phyloP scores from a whole-genome alignment of 2,888 invertebrate species.

The Hirtodrosophila cameraria region DNA sequence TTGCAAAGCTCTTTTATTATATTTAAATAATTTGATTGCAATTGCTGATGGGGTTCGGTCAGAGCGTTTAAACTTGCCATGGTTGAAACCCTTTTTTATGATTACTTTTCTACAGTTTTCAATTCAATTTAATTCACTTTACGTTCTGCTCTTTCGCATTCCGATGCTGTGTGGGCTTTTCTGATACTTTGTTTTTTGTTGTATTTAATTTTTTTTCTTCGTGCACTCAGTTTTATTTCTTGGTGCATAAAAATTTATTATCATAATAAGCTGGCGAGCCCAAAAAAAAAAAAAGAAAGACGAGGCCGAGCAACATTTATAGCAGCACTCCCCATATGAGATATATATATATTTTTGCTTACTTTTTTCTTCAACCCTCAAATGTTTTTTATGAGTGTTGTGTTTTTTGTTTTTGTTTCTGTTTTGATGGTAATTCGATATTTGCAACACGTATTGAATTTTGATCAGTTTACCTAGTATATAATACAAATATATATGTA shows the following conservation, averaged over 20 bases:
- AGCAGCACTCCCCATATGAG: constrained; percentile 26
- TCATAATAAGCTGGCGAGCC: constrained; percentile 71
- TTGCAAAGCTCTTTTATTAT: constrained; percentile 72
- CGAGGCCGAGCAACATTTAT: constrained; percentile 40
- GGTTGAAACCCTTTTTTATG: constrained; percentile 41
- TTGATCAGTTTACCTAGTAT: constrained; percentile 72
- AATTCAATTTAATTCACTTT: constrained; percentile 78
- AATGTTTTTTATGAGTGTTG: constrained; percentile 69
- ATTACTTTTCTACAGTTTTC: constrained; percentile 70
- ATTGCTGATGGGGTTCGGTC: constrained; percentile 54
- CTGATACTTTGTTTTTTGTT: constrained; percentile 67
- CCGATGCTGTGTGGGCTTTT: constrained; percentile 37
- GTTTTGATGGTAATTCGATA: constrained; percentile 80
- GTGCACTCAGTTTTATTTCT: constrained; percentile 68
- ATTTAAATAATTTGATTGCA: constrained; percentile 78
- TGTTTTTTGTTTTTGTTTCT: constrained; percentile 58
- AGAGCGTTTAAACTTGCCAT: constrained; percentile 64
- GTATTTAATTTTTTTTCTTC: constrained; percentile 9
- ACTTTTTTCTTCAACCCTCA: constrained; percentile 54
- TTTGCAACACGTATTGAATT: constrained; percentile 78
- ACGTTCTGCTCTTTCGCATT: constrained; percentile 15
- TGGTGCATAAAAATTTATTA: constrained; percentile 77
- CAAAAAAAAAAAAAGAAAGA: constrained; percentile 29
- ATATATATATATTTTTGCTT: constrained; percentile 5
- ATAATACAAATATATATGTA: constrained; percentile 52